These are phyloP conservation scores for Guaruba guarouba DNA, from an alignment of 2,113 vertebrate genomes.

Conservation along the genomic window DNA sequence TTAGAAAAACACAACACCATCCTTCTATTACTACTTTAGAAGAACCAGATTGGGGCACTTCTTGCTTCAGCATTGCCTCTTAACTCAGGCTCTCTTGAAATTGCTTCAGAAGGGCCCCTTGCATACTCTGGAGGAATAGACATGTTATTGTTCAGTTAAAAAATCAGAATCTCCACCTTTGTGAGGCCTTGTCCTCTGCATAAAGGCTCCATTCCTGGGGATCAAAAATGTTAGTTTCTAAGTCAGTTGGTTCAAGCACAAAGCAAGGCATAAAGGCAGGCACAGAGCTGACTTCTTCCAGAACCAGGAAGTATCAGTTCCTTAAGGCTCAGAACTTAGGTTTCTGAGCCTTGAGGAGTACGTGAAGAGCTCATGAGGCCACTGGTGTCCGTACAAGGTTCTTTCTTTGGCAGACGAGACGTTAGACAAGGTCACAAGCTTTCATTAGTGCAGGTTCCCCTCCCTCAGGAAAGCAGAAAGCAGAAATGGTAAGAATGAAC, in stretches of 20 bases:
- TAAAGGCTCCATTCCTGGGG: background rate
- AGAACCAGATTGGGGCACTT: background rate
- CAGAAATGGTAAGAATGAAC: background rate
- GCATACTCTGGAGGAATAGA: background rate
- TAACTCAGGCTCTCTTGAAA: background rate
- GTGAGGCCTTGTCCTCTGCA: background rate
- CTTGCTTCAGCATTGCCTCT: background rate
- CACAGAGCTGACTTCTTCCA: background rate
- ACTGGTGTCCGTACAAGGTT: accelerated
- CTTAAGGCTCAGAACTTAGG: background rate
- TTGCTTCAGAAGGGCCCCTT: background rate
- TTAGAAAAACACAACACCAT: background rate
- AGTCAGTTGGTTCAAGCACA: background rate
- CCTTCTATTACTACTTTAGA: background rate
- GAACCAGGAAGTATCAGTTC: background rate
- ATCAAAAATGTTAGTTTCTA: background rate
- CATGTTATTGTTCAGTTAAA: background rate
- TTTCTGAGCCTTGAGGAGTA: background rate
- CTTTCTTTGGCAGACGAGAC: background rate
- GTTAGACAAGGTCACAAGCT: background rate
- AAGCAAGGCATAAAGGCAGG: background rate
- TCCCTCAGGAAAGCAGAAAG: background rate
- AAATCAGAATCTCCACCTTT: accelerated
- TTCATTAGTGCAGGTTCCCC: background rate
- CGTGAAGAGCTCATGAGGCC: background rate